Percentiles rank a stretch among this genome's conserved stretches.
Evolutionary conservation across 2,797 vertebrate genomes (phyloP).

Genomic region (Nannoperca australis): DNA sequence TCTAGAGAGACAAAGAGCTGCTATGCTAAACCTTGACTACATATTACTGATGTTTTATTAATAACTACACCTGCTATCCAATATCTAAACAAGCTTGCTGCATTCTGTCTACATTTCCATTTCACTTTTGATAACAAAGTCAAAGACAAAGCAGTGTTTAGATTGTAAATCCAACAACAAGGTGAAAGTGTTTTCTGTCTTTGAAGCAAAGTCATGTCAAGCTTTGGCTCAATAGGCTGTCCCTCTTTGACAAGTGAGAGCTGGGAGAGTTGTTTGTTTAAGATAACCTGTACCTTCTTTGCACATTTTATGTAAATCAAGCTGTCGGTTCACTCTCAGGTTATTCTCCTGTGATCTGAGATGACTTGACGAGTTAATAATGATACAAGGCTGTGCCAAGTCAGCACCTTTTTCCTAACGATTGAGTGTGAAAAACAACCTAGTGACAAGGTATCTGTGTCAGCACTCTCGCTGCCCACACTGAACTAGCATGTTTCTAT

Average conservation of each 20-base stretch:
- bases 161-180: background rate
- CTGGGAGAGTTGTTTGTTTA: slow-evolving; percentile 26
- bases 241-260: slow-evolving; percentile 4
- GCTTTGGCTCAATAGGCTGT: slow-evolving; percentile 9
- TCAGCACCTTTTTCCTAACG: slow-evolving; percentile 58
- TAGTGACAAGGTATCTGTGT: slow-evolving; percentile 15
- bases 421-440: slow-evolving; percentile 51
- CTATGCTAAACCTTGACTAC: slow-evolving; percentile 26
- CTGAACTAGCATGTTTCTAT: slow-evolving; percentile 39
- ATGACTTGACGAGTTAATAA: slow-evolving; percentile 63
- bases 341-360: slow-evolving; percentile 48
- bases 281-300: slow-evolving; percentile 8
- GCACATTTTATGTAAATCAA: slow-evolving; percentile 42
- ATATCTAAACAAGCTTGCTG: background rate
- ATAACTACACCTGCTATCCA: background rate
- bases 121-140: slow-evolving; percentile 19
- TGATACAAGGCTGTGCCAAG: slow-evolving; percentile 36
- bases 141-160: slow-evolving; percentile 31
- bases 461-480: slow-evolving; percentile 39
- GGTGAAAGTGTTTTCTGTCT: slow-evolving; percentile 18
- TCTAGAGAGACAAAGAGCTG: slow-evolving; percentile 4
- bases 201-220: slow-evolving; percentile 29
- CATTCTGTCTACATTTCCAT: background rate
- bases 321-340: slow-evolving; percentile 29
- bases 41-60: slow-evolving; percentile 15